Evolutionary conservation across 2,113 vertebrate species (phyloP).

Genomic region (Macheiramphus alcinus): DNA sequence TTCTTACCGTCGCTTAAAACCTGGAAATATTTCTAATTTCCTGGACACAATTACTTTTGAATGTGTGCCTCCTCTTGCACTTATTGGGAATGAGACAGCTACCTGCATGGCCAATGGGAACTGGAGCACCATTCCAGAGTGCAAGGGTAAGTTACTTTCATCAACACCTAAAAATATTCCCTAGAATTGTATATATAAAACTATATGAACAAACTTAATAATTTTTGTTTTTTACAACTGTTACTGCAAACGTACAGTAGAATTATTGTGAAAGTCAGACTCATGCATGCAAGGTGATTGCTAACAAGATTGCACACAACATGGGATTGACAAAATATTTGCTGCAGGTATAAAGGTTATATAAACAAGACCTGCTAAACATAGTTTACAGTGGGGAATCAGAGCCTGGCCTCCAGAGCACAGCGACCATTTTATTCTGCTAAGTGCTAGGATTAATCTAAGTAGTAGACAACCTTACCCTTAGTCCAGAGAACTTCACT

Average conservation of each 20-base stretch:
- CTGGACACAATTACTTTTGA: constrained; percentile 68
- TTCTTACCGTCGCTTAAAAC: not conserved
- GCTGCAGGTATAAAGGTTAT: constrained; percentile 1
- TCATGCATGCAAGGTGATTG: not conserved
- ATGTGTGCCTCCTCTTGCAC: constrained; percentile 73
- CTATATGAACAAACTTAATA: fast-evolving
- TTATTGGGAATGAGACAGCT: constrained; percentile 78
- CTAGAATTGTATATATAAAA: not conserved
- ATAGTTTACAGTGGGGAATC: not conserved
- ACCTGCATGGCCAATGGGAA: constrained; percentile 75
- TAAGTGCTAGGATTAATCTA: not conserved
- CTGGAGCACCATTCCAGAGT: constrained; percentile 85
- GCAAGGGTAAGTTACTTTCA: constrained; percentile 70
- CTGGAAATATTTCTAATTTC: constrained; percentile 63
- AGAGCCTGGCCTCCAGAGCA: not conserved
- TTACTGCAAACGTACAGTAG: not conserved
- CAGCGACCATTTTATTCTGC: not conserved
- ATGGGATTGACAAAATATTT: not conserved
- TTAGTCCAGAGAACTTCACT: not conserved
- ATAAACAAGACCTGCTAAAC: not conserved
- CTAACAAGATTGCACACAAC: not conserved
- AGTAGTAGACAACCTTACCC: not conserved
- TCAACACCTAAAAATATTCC: not conserved
- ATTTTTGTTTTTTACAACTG: not conserved
- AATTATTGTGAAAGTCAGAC: not conserved